Percentiles rank a stretch among this genome's conserved stretches.
Conservation (phyloP, 2,888 invertebrate genomes). For the Archaeoteleia sp. region DNA sequence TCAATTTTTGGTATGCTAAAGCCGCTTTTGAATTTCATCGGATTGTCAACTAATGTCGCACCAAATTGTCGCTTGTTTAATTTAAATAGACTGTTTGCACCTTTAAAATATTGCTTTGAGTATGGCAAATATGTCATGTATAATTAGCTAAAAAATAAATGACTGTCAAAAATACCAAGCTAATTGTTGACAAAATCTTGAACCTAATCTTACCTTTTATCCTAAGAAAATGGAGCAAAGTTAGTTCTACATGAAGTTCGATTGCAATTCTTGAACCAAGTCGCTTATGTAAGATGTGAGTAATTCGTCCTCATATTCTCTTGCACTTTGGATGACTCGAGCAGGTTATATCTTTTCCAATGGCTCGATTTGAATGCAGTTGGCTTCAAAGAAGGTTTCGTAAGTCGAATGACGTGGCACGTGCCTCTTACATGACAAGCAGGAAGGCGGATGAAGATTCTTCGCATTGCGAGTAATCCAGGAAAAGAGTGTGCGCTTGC, state of each 20-base stretch:
- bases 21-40: slow-evolving; percentile 13
- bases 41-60: slow-evolving; percentile 6
- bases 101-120: too few species aligned
- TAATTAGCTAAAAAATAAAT: too few species aligned
- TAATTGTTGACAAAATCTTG: too few species aligned
- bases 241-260: too few species aligned
- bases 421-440: slow-evolving; percentile 50
- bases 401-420: slow-evolving; percentile 47
- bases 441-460: slow-evolving; percentile 47
- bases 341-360: slow-evolving; percentile 21
- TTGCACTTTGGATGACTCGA: slow-evolving; percentile 28
- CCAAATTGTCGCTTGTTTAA: slow-evolving; percentile 25
- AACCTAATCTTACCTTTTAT: too few species aligned
- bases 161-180: too few species aligned
- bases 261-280: too few species aligned
- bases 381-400: slow-evolving; percentile 45
- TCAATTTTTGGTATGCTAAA: slow-evolving; percentile 35
- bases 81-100: slow-evolving; percentile 12
- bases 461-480: slow-evolving; percentile 30
- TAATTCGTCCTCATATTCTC: too few species aligned
- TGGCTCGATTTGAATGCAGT: slow-evolving; percentile 43
- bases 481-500: slow-evolving; percentile 26
- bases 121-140: too few species aligned
- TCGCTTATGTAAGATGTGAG: too few species aligned
- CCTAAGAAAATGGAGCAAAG: too few species aligned